phyloP scores from a whole-genome alignment of 2,113 vertebrate genomes.

The Paradoxurus hermaphroditus region DNA sequence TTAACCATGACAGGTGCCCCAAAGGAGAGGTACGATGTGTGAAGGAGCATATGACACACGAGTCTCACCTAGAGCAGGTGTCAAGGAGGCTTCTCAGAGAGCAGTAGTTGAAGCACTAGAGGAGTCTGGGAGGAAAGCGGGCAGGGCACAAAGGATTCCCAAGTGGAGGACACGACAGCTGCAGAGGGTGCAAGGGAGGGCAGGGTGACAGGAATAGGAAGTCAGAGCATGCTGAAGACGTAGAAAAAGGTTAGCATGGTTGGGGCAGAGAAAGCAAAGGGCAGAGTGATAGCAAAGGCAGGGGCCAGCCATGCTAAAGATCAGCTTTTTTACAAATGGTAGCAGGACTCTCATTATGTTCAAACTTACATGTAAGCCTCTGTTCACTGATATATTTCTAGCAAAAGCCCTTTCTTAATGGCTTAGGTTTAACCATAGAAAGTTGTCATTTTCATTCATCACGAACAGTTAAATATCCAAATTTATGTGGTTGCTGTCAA shows the following conservation, averaged over 20 bases:
- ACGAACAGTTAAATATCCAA: too few species aligned
- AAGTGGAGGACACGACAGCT: not conserved
- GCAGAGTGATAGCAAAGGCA: not conserved
- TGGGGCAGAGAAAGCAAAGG: too few species aligned
- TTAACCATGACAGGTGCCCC: too few species aligned
- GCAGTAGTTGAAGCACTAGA: too few species aligned
- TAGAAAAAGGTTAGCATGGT: not conserved
- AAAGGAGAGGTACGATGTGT: not conserved
- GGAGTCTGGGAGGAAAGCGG: too few species aligned
- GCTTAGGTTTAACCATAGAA: not conserved
- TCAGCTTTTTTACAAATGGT: not conserved
- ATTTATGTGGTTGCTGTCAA: not conserved
- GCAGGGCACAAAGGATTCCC: not conserved
- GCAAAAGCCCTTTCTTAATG: not conserved
- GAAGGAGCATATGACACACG: fast-evolving
- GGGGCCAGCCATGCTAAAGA: not conserved
- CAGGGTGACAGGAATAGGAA: not conserved
- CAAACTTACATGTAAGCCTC: not conserved
- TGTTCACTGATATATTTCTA: not conserved
- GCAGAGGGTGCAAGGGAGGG: too few species aligned
- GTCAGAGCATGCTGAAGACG: fast-evolving
- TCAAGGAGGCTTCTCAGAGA: not conserved
- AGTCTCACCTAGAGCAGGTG: not conserved
- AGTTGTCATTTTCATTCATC: not conserved
- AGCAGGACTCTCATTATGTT: not conserved